Evolutionary conservation across 1,140 invertebrate genomes (phyloP).

Genomic region (Anastatus disparis): DNA sequence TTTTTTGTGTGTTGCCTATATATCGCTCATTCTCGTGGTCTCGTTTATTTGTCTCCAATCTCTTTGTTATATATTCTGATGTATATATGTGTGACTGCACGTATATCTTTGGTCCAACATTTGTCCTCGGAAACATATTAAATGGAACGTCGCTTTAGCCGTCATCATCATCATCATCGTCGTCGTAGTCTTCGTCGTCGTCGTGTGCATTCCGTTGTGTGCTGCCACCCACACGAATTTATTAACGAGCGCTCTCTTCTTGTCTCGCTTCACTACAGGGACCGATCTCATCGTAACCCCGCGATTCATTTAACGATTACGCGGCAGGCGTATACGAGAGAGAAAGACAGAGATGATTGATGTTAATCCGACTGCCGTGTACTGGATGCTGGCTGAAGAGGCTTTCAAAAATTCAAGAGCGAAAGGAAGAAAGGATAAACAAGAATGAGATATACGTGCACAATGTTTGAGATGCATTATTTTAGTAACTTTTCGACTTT

Average conservation of each 20-base stretch:
- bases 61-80: neutral
- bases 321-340: constrained; percentile 15
- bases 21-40: neutral
- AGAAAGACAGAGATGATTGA: constrained; percentile 36
- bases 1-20: neutral
- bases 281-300: neutral
- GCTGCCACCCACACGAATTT: constrained; percentile 46
- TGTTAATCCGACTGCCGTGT: constrained; percentile 25
- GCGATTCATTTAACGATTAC: constrained; percentile 42
- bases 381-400: neutral
- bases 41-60: neutral
- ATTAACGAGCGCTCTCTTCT: constrained; percentile 31
- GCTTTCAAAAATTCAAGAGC: neutral
- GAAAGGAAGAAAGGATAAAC: neutral
- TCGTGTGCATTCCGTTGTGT: constrained; percentile 2
- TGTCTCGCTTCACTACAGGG: neutral
- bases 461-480: neutral
- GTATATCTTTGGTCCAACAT: neutral
- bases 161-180: no score
- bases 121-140: constrained; percentile 25
- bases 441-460: neutral
- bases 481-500: neutral
- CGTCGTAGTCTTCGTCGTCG: neutral
- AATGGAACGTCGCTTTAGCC: constrained; percentile 12
- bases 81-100: no score